Base-by-base conservation (phyloP, 1,140 invertebrate species). In the Zaprionus camerounensis region DNA sequence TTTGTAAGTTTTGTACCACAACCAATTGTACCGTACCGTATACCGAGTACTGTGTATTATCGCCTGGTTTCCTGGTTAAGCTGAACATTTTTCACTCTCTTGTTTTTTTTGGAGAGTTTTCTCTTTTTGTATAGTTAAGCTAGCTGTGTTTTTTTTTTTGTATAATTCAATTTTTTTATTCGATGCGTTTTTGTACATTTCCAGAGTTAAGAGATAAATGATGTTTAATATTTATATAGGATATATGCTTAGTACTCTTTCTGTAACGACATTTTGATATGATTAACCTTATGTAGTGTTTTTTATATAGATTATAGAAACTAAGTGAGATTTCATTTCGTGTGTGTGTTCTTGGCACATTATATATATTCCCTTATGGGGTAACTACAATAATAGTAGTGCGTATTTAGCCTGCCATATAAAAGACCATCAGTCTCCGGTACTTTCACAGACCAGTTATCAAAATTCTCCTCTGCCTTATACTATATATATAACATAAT, bases 381-480 rank as follows among this genome's bases (percentile, higher is more conserved):
- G 41, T 46, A 46, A 17, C 41, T 46, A n/a, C n/a, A n/a, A n/a
- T n/a, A 26, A 26, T 26, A 17, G 15, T 15, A 17, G n/a, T 46
- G 41, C 41, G 9, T 34, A 34, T 11, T 46, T 46, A 44, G 41
- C 41, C 41, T 44, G 41, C 41, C 41, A 46, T 46, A 46, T 9
- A 46, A 20, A 46, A 46, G n/a, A 46, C 38, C 38, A 41, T 41
- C 38, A 41, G 38, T 17, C 41, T 46, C n/a, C 20, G 22, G 22
- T 51, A 51, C 41, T 46, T 24, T 24, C 20, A 51, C 11, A 20
- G 46, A 51, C 46, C 46, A 51, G 46, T 51, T 56, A 56, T 31
- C 53, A 26, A 56, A 56, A 56, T 61, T 44, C 34, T 38, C 22
- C 26, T 36, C 31, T 34, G 57, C 57, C 57, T 61, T 61, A 61